Conservation (phyloP, 2,113 vertebrate species). For the Corapipo altera region DNA sequence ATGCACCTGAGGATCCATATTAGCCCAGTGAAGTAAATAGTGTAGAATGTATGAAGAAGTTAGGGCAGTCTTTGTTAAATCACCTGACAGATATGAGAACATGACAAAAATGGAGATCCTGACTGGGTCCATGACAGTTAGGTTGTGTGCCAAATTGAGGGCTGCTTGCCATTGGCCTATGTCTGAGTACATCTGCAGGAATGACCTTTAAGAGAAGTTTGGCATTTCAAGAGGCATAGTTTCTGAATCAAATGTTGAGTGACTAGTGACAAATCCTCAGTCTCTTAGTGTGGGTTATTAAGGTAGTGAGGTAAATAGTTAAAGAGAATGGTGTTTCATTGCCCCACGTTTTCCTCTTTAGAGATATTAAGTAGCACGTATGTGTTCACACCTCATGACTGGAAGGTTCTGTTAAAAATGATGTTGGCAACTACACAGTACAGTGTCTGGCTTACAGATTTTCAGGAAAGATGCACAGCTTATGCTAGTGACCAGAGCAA, state of each 20-base stretch:
- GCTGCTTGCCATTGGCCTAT: accelerated
- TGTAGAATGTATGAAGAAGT: not conserved
- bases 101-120: not conserved
- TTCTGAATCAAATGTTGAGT: not conserved
- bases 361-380: no score
- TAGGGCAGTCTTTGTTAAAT: not conserved
- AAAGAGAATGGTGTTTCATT: no score
- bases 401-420: no score
- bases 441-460: no score
- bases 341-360: no score
- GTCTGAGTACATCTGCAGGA: not conserved
- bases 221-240: not conserved
- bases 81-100: not conserved
- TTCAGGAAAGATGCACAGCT: no score
- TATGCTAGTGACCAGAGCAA: no score
- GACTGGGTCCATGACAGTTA: not conserved
- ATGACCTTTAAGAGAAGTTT: not conserved
- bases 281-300: no score
- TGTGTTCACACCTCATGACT: no score
- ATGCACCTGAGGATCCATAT: not conserved
- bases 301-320: no score
- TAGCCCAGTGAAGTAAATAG: accelerated
- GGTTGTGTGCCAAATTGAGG: not conserved
- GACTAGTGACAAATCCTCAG: not conserved
- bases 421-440: no score